Conservation (phyloP, 2,113 vertebrate genomes). For the Gasterosteus nipponicus region DNA sequence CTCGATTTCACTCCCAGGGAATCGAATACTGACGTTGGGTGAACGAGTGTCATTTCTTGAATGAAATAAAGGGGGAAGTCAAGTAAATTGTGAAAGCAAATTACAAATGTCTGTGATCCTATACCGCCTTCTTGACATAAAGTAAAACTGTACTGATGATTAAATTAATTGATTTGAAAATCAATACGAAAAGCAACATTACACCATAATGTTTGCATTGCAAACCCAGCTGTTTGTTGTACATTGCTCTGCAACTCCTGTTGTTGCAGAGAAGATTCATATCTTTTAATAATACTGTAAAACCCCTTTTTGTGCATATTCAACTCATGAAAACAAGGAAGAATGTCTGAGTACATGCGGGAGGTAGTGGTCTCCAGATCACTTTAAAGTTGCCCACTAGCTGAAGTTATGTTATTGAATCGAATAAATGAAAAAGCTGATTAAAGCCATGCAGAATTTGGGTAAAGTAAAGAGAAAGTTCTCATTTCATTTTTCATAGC, state of each 20-base stretch:
- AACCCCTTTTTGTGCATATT: conserved; percentile 89
- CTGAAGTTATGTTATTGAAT: conserved; percentile 65
- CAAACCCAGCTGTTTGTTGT: neutral
- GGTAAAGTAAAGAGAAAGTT: conserved; percentile 44
- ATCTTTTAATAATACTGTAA: conserved; percentile 89
- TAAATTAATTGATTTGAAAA: neutral
- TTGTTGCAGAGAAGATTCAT: conserved; percentile 1
- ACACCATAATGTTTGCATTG: neutral
- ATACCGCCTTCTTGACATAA: neutral
- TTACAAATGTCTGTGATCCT: neutral
- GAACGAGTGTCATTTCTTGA: neutral
- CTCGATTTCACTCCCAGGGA: neutral
- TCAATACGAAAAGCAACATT: neutral
- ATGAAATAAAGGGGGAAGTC: neutral
- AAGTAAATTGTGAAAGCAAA: neutral
- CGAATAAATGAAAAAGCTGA: conserved; percentile 72
- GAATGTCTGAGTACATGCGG: conserved; percentile 59
- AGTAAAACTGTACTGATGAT: neutral
- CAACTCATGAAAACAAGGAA: conserved; percentile 57
- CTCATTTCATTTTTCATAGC: conserved; percentile 50
- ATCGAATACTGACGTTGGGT: neutral
- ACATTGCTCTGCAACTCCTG: neutral
- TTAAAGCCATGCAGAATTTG: conserved; percentile 70
- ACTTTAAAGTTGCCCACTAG: conserved; percentile 65
- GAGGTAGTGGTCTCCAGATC: conserved; percentile 55